A percentile compares a stretch with the other conserved stretches of the same genome.
Conservation (phyloP, 2,113 vertebrate species). For the Colistium nudipinnis region DNA sequence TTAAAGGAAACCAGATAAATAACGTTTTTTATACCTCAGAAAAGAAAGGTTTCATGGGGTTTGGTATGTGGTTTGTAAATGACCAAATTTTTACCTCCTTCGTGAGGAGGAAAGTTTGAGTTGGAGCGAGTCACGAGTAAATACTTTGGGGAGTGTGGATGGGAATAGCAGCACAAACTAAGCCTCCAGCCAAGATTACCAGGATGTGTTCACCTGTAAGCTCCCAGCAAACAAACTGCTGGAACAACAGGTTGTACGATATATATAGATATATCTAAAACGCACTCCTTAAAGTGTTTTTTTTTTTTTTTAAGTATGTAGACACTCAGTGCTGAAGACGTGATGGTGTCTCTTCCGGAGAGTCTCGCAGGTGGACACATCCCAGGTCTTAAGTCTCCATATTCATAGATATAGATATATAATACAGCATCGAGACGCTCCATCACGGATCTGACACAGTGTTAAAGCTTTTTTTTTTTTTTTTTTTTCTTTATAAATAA, state of each 20-base stretch:
- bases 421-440: slow-evolving; percentile 73
- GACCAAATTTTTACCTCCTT: no score
- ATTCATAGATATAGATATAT: no score
- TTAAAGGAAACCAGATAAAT: no score
- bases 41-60: no score
- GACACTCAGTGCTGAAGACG: not conserved
- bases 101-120: not conserved
- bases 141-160: slow-evolving; percentile 57
- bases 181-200: slow-evolving; percentile 43
- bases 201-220: slow-evolving; percentile 33
- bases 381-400: not conserved
- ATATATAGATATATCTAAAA: no score
- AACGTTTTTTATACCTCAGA: no score
- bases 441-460: slow-evolving; percentile 49
- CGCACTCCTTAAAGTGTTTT: no score
- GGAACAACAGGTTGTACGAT: not conserved
- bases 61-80: no score
- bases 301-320: not conserved
- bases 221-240: not conserved
- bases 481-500: no score
- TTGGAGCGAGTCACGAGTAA: slow-evolving; percentile 35
- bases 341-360: not conserved
- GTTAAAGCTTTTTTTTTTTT: slow-evolving; percentile 69
- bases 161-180: slow-evolving; percentile 63
- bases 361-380: slow-evolving; percentile 19